These are phyloP conservation scores for Prorops nasuta DNA, from an alignment of 1,140 invertebrate genomes.

Conservation along the genomic window DNA sequence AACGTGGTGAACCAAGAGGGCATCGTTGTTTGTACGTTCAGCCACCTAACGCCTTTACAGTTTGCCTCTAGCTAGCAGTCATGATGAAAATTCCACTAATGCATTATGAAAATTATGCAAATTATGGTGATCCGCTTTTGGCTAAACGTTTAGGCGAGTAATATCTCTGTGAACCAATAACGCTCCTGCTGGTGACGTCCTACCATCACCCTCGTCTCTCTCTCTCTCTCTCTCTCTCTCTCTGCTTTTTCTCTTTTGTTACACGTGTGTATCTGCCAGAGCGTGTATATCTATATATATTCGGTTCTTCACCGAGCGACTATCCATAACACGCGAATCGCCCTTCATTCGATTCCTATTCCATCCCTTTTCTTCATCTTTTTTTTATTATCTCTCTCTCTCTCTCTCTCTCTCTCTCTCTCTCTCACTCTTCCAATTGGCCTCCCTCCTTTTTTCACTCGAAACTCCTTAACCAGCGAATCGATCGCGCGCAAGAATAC, in stretches of 20 bases:
- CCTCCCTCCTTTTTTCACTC: too few species aligned
- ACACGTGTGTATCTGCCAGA: not conserved
- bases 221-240: not conserved
- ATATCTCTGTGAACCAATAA: slow-evolving; percentile 6
- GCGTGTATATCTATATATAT: not conserved
- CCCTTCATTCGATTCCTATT: too few species aligned
- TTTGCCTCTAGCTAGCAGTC: slow-evolving; percentile 3
- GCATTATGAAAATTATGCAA: slow-evolving; percentile 45
- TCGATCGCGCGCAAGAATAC: too few species aligned
- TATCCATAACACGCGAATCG: too few species aligned
- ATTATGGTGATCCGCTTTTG: slow-evolving; percentile 14
- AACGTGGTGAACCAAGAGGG: slow-evolving; percentile 11
- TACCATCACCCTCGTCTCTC: not conserved
- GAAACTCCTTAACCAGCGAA: too few species aligned
- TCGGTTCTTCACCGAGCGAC: too few species aligned
- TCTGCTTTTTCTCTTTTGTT: not conserved
- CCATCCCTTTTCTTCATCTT: too few species aligned
- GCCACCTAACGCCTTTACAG: slow-evolving; percentile 4
- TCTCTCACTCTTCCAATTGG: too few species aligned
- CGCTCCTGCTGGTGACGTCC: not conserved
- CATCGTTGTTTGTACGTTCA: slow-evolving; percentile 13
- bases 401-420: too few species aligned
- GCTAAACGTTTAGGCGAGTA: slow-evolving; percentile 11
- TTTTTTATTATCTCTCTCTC: too few species aligned
- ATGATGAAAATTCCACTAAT: slow-evolving; percentile 34